Evolutionary conservation across 2,113 vertebrate species (phyloP).

Genomic region (Oreochromis niloticus): DNA sequence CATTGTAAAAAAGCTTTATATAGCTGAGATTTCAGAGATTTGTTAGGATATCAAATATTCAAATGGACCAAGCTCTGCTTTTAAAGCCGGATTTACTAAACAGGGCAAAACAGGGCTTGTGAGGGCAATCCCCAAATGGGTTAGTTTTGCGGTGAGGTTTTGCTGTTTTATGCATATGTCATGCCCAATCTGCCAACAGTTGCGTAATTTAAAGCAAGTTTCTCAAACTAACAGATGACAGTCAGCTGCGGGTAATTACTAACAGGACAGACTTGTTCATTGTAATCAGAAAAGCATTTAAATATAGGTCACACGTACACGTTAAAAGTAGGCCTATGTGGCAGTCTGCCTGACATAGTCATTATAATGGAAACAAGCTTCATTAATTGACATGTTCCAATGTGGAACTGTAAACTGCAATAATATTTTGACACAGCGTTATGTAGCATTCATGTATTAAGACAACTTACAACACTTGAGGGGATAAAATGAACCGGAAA

Average conservation of each 20-base stretch:
- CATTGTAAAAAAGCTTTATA: background rate
- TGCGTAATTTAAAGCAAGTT: no score
- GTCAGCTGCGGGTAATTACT: background rate
- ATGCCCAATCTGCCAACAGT: background rate
- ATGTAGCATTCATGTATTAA: background rate
- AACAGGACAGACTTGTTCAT: background rate
- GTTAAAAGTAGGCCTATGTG: background rate
- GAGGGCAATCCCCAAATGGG: background rate
- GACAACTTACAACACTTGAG: background rate
- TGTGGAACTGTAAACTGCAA: background rate
- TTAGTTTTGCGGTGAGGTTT: background rate
- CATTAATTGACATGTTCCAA: background rate
- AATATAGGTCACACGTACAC: background rate
- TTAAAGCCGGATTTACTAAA: background rate
- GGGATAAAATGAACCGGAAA: background rate
- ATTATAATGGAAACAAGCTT: background rate
- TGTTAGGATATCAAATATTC: background rate
- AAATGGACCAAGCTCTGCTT: background rate
- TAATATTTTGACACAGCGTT: background rate
- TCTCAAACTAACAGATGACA: no score
- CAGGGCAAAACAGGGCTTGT: background rate
- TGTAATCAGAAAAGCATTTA: background rate
- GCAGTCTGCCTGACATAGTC: background rate
- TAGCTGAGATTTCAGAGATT: background rate
- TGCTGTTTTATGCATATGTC: background rate